Evolutionary conservation across 2,113 vertebrate genomes (phyloP), one percentile per base, ranked within the genome.

Genomic region (Neolamprologus variostigma): DNA sequence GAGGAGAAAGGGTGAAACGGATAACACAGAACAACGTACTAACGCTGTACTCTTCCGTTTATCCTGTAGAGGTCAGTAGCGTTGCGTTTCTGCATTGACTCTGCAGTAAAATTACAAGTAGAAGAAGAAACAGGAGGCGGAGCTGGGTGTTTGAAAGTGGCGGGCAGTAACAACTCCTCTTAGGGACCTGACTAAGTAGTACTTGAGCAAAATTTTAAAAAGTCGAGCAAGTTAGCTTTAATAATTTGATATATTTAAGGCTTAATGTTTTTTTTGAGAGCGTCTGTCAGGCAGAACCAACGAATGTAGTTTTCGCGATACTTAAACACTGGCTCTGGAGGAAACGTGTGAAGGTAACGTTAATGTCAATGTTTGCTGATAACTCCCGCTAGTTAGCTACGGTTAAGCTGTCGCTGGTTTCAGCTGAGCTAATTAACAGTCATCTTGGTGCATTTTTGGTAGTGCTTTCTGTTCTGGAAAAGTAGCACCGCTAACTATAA

Each of bases 131-230:
- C 0, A 23, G 42, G 6, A 80, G 95, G 95, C 3, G 96, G 95
- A 87, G 90, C 89, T 81, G 2, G 0, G 4, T 5, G 89, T 97
- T 97, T 97, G 94, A 97, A 97, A 96, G 92, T 96, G 94, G 96
- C 96, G 96, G 94, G 95, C 86, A 76, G 81, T 2, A 21, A 83
- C 33, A 86, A n/a, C 17, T 40, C 14, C 16, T 53, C 26, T 4
- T 7, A 17, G 17, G 23, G 17, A 13, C 13, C 4, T 6, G 26
- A 6, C 28, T 35, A 9, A 10, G 6, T 42, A 50, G 5, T 28
- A 45, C 12, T 33, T 35, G 33, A 68, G 4, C 2, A 6, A 47
- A 63, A 35, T 17, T 42, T 42, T 50, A 23, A 13, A 45, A 76
- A 31, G 21, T 21, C 40, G 3, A n/a, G 8, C 1, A 55, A 81